These are phyloP conservation scores for Meghimatium bilineatum DNA, from an alignment of 2,888 invertebrate genomes.

Conservation along the genomic window DNA sequence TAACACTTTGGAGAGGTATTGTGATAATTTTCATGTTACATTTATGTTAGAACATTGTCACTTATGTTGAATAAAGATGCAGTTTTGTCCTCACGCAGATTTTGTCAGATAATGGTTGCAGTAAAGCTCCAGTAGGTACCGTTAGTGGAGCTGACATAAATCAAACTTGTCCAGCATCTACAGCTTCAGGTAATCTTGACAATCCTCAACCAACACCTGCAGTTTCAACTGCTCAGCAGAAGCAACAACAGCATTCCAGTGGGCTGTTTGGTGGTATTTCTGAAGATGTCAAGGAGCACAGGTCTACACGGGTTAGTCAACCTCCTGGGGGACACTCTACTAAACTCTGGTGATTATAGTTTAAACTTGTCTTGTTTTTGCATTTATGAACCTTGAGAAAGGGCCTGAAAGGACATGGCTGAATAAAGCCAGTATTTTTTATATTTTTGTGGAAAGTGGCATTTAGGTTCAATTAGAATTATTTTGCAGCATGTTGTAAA, in stretches of 20 bases:
- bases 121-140: background rate
- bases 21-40: too few species aligned
- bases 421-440: too few species aligned
- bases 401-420: too few species aligned
- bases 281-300: conserved; percentile 29
- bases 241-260: conserved; percentile 33
- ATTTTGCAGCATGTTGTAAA: too few species aligned
- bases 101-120: background rate
- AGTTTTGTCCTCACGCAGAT: background rate
- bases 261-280: conserved; percentile 1
- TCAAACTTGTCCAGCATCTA: background rate
- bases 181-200: background rate
- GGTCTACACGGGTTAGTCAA: conserved; percentile 53
- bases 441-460: too few species aligned
- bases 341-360: conserved; percentile 50
- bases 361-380: background rate
- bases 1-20: too few species aligned
- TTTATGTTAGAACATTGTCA: too few species aligned
- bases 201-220: background rate
- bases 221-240: background rate
- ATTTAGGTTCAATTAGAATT: too few species aligned
- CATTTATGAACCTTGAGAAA: background rate
- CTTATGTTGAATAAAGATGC: too few species aligned
- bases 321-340: conserved; percentile 55
- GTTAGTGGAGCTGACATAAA: background rate